Percentiles rank a stretch among this genome's conserved stretches.
Conservation (phyloP, 2,113 vertebrate genomes). For the Mormoops blainvillei region DNA sequence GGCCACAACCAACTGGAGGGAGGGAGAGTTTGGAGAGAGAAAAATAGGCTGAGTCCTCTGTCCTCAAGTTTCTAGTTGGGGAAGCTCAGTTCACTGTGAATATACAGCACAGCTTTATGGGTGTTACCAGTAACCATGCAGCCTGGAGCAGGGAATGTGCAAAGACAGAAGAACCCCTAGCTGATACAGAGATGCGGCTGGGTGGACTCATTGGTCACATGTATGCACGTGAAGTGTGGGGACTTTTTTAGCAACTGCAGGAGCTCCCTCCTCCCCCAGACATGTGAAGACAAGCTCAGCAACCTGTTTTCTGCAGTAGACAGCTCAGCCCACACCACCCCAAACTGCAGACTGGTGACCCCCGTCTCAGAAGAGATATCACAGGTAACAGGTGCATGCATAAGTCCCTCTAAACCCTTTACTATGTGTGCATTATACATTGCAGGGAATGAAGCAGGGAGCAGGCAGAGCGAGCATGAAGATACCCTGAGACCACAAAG, state of each 20-base stretch:
- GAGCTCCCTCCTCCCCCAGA: background rate
- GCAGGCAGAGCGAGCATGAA: background rate
- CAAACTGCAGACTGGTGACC: background rate
- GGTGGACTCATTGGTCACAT: background rate
- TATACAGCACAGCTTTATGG: background rate
- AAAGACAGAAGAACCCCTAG: background rate
- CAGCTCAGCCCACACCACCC: background rate
- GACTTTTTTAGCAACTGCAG: background rate
- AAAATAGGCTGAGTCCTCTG: background rate
- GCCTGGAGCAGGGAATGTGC: background rate
- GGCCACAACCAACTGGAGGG: background rate
- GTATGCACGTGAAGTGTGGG: background rate
- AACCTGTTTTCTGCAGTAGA: background rate
- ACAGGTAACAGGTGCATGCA: background rate
- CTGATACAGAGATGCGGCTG: background rate
- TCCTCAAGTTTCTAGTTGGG: background rate
- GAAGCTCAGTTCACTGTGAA: background rate
- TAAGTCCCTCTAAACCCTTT: background rate
- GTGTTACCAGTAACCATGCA: background rate
- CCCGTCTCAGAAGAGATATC: background rate
- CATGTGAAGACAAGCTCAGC: background rate
- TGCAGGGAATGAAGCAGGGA: background rate
- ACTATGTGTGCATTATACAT: background rate
- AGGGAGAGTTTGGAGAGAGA: background rate
- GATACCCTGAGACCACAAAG: background rate